Percentiles rank a stretch among this genome's conserved stretches.
Evolutionary conservation across 2,113 vertebrate genomes (phyloP).

Genomic region (Phrynocephalus versicolor): DNA sequence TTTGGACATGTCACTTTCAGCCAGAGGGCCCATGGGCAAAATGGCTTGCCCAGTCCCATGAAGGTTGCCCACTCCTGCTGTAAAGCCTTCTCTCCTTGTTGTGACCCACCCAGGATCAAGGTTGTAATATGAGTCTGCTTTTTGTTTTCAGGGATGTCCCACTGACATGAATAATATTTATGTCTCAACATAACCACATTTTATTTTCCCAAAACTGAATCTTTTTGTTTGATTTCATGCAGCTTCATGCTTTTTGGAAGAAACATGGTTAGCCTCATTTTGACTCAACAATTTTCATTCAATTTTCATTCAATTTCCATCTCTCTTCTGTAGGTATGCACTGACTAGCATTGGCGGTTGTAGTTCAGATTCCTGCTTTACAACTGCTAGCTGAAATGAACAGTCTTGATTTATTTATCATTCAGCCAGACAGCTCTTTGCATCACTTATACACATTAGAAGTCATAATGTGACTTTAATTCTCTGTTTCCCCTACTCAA

Average conservation of each 20-base stretch:
- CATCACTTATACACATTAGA: slow-evolving; percentile 28
- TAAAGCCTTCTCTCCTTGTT: no score
- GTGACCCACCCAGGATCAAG: no score
- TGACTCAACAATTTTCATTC: slow-evolving; percentile 54
- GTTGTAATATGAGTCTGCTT: no score
- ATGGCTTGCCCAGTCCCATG: no score
- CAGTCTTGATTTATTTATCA: slow-evolving; percentile 57
- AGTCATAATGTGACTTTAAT: slow-evolving; percentile 28
- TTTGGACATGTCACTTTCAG: no score
- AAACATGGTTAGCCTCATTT: slow-evolving; percentile 74
- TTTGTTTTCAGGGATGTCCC: no score
- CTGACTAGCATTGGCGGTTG: slow-evolving; percentile 15
- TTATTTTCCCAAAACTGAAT: slow-evolving; percentile 43
- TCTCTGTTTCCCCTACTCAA: slow-evolving; percentile 16
- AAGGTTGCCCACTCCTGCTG: no score
- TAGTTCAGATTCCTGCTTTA: neutral
- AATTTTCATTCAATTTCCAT: slow-evolving; percentile 50
- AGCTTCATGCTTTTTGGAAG: no score
- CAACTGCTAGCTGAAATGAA: slow-evolving; percentile 32
- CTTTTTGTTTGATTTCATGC: slow-evolving; percentile 43
- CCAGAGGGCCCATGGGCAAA: no score
- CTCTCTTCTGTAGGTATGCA: slow-evolving; percentile 48
- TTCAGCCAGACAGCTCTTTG: neutral
- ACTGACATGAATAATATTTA: no score
- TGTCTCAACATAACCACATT: neutral